phyloP scores from a whole-genome alignment of 2,797 vertebrate species.

The Ctenopoma kingsleyae region DNA sequence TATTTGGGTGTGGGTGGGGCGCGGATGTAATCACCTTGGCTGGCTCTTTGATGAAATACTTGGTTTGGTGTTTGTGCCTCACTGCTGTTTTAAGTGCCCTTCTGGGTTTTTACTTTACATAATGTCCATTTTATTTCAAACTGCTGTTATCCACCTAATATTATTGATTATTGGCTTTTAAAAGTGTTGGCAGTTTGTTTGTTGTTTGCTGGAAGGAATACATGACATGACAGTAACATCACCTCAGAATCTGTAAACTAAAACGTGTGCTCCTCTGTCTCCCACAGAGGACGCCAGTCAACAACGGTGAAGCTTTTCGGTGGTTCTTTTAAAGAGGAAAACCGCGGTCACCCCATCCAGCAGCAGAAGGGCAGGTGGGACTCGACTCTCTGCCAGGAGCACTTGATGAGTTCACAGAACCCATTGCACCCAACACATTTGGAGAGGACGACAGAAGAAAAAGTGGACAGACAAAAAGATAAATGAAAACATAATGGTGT shows the following conservation, averaged over 20 bases:
- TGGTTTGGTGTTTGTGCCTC: constrained; percentile 60
- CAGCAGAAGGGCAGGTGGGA: constrained; percentile 88
- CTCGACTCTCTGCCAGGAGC: constrained; percentile 92
- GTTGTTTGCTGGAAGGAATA: not conserved
- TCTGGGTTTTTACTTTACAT: constrained; percentile 56
- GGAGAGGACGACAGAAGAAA: constrained; percentile 82
- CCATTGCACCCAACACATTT: constrained; percentile 59
- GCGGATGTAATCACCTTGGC: constrained; percentile 82
- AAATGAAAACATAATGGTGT: constrained; percentile 81
- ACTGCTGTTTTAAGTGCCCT: constrained; percentile 53
- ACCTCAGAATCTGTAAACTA: constrained; percentile 42
- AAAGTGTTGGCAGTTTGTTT: not conserved
- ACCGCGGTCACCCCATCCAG: constrained; percentile 65
- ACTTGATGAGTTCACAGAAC: constrained; percentile 76
- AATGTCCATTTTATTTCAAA: constrained; percentile 38
- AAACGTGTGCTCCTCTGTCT: constrained; percentile 59
- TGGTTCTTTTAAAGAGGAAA: constrained; percentile 97
- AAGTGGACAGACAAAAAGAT: constrained; percentile 70
- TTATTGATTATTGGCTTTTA: constrained; percentile 19
- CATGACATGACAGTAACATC: constrained; percentile 8
- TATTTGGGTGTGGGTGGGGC: constrained; percentile 84
- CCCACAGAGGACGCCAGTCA: constrained; percentile 95
- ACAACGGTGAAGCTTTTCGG: constrained; percentile 96
- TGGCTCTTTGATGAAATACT: constrained; percentile 79
- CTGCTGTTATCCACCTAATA: constrained; percentile 17